phyloP scores from a whole-genome alignment of 2,113 vertebrate species.

The Cavia aperea region DNA sequence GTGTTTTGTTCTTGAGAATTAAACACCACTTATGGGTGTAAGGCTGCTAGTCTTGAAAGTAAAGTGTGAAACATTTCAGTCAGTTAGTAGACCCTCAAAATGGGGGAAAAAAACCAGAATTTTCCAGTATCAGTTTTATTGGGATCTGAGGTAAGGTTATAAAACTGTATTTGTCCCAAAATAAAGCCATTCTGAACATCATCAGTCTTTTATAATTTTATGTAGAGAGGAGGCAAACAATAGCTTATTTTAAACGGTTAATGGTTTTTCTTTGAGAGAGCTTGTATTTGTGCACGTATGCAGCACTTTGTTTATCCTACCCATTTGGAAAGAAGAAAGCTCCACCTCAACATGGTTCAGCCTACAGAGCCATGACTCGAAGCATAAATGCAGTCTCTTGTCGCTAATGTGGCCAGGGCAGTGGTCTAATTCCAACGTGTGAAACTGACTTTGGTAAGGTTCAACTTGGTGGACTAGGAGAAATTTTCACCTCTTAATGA shows the following conservation, averaged over 20 bases:
- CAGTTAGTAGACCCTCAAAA: slow-evolving; percentile 10
- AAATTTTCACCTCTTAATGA: slow-evolving; percentile 8
- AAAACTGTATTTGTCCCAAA: slow-evolving; percentile 36
- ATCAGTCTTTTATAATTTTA: slow-evolving; percentile 37
- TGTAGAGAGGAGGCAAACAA: slow-evolving; percentile 2
- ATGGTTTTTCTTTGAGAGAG: slow-evolving; percentile 35
- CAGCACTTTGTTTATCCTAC: slow-evolving; percentile 40
- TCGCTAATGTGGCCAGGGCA: not conserved
- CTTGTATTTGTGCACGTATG: not conserved
- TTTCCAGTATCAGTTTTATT: slow-evolving; percentile 5
- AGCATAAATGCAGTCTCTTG: slow-evolving; percentile 19
- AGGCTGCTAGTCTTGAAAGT: slow-evolving; percentile 18
- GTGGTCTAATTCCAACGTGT: slow-evolving; percentile 12
- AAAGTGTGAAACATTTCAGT: slow-evolving; percentile 42
- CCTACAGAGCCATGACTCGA: not conserved
- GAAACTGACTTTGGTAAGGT: slow-evolving; percentile 16
- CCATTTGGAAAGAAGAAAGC: slow-evolving; percentile 13
- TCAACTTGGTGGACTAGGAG: not conserved
- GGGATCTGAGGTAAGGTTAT: not conserved
- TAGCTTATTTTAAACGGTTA: slow-evolving; percentile 36
- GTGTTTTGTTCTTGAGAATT: slow-evolving; percentile 45
- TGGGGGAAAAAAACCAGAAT: not conserved
- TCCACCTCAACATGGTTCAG: not conserved
- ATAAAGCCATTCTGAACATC: slow-evolving; percentile 32
- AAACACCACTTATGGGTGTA: not conserved